Conservation (phyloP, 2,113 vertebrate species). For the Rhabdornis inornatus region DNA sequence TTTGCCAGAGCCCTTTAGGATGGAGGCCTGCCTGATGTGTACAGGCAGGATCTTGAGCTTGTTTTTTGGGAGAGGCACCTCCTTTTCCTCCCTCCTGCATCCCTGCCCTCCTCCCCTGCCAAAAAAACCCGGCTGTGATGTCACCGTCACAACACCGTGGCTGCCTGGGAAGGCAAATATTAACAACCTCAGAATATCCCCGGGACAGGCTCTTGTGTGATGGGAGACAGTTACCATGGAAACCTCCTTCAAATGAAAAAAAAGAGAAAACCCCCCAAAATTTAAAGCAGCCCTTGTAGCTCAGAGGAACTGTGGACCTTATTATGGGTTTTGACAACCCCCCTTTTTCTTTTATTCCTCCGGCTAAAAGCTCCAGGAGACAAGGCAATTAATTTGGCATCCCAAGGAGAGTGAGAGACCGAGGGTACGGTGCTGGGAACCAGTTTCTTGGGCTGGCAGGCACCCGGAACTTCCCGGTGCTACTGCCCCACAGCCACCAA, state of each 20-base stretch:
- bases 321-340: conserved; percentile 14
- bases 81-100: neutral
- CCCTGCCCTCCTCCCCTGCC: neutral
- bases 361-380: conserved; percentile 25
- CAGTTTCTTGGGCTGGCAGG: rapidly evolving
- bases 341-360: conserved; percentile 8
- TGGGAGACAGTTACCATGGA: conserved; percentile 58
- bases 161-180: conserved; percentile 44
- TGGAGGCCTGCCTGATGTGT: neutral
- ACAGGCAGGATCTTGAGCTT: neutral
- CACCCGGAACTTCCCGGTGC: rapidly evolving
- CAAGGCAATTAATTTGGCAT: conserved; percentile 36
- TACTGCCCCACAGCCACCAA: rapidly evolving
- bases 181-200: conserved; percentile 43
- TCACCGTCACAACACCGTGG: neutral
- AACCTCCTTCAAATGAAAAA: conserved; percentile 16
- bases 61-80: rapidly evolving
- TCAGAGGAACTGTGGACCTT: conserved; percentile 36
- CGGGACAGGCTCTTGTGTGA: conserved; percentile 34
- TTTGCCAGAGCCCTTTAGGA: neutral
- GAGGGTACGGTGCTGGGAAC: neutral
- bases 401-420: conserved; percentile 5
- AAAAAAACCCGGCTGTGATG: neutral
- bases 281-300: conserved; percentile 53
- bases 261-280: neutral